A percentile compares a stretch with the other conserved stretches of the same genome.
phyloP scores from a whole-genome alignment of 1,140 invertebrate genomes.

The Stenopsyche tienmushanensis region DNA sequence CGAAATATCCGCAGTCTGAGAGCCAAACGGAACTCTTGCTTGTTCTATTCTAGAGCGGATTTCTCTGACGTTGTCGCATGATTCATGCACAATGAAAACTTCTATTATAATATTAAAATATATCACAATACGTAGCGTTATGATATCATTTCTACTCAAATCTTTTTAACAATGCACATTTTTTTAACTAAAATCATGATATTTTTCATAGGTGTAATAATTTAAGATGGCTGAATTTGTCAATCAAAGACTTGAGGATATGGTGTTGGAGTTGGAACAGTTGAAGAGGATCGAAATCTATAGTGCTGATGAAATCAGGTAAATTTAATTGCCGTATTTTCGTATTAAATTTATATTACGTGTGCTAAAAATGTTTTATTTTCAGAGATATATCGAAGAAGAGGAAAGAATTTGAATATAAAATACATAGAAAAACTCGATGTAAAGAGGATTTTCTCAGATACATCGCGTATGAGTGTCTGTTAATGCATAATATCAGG shows the following conservation, averaged over 20 bases:
- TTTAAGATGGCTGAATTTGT: slow-evolving; percentile 73
- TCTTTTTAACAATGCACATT: no score
- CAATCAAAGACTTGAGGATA: slow-evolving; percentile 68
- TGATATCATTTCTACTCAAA: no score
- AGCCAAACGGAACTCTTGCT: no score
- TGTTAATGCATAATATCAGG: slow-evolving; percentile 65
- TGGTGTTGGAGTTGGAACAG: slow-evolving; percentile 70
- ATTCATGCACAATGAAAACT: no score
- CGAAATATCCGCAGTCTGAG: no score
- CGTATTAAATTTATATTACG: slow-evolving; percentile 11
- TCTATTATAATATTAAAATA: no score
- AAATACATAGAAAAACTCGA: slow-evolving; percentile 66
- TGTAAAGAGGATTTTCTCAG: slow-evolving; percentile 69
- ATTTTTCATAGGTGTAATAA: no score
- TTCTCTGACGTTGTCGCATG: no score
- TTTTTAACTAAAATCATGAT: no score
- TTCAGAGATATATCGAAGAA: slow-evolving; percentile 68
- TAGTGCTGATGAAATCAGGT: slow-evolving; percentile 68
- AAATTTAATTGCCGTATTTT: slow-evolving; percentile 41
- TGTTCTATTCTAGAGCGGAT: no score
- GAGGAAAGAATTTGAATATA: slow-evolving; percentile 70
- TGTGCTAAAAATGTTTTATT: slow-evolving; percentile 24
- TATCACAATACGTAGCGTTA: no score
- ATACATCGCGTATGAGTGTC: slow-evolving; percentile 72
- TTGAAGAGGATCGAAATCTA: slow-evolving; percentile 70